A percentile compares a stretch with the other conserved stretches of the same genome.
phyloP scores from a whole-genome alignment of 2,113 vertebrate genomes.

The Perca schrenkii region DNA sequence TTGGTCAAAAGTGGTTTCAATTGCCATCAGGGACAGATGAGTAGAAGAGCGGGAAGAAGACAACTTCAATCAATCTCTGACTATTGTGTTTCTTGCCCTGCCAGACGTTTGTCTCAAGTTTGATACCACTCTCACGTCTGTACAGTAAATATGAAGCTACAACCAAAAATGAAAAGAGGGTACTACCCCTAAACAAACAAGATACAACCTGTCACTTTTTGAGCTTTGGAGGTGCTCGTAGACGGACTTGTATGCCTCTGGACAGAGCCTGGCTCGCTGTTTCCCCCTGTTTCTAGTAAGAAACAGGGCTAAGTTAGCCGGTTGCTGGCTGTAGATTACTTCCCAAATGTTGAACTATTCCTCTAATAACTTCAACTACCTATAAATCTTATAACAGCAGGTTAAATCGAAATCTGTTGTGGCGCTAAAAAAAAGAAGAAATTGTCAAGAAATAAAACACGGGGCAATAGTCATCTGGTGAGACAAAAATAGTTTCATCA shows the following conservation, averaged over 20 bases:
- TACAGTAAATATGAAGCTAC: neutral
- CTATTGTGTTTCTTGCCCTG: neutral
- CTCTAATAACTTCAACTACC: neutral
- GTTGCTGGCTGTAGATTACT: neutral
- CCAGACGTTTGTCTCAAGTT: neutral
- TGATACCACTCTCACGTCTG: neutral
- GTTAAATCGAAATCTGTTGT: conserved; percentile 43
- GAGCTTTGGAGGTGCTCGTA: conserved; percentile 5
- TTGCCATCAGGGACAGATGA: neutral
- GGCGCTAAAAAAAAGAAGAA: conserved; percentile 32
- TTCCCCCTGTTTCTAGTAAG: neutral
- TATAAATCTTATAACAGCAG: neutral
- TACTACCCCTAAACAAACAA: neutral
- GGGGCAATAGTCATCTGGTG: conserved; percentile 52
- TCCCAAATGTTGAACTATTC: neutral
- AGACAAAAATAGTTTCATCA: conserved; percentile 72
- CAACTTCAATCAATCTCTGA: neutral
- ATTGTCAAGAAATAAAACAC: conserved; percentile 62
- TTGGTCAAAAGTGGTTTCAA: neutral
- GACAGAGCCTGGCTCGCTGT: neutral
- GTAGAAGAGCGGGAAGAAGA: neutral
- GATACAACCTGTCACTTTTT: neutral
- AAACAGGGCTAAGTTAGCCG: neutral
- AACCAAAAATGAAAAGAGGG: neutral
- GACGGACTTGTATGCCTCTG: neutral